Evolutionary conservation across 1,140 invertebrate species (phyloP).

Genomic region (Carcinoscorpius rotundicauda): DNA sequence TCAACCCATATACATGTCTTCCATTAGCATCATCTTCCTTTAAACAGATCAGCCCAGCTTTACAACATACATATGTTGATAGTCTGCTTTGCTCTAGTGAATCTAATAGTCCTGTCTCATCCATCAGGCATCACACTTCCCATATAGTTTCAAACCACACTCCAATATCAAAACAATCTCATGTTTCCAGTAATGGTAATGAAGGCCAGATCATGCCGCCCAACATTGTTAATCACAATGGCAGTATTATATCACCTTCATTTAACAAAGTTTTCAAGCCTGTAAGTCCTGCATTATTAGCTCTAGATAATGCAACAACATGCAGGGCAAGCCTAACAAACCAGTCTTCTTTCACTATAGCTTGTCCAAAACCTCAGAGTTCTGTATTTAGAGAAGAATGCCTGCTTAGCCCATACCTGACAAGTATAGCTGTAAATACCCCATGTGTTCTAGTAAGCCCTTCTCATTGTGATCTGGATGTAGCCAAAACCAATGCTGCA

Average conservation of each 20-base stretch:
- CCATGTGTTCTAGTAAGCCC: background rate
- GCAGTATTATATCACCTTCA: too few relatives aligned
- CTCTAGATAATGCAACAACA: constrained; percentile 1
- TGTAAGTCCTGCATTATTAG: constrained; percentile 16
- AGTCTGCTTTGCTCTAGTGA: constrained; percentile 24
- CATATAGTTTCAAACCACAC: too few relatives aligned
- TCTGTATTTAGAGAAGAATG: background rate
- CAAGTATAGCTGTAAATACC: constrained; percentile 6
- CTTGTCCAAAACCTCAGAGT: constrained; percentile 9
- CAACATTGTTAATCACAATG: too few relatives aligned
- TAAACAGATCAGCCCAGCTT: too few relatives aligned
- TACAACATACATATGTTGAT: background rate
- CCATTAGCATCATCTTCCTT: too few relatives aligned
- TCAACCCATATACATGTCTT: background rate
- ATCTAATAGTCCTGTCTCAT: constrained; percentile 20
- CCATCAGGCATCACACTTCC: constrained; percentile 6
- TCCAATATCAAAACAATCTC: too few relatives aligned
- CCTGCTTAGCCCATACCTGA: background rate
- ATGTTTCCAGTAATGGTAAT: too few relatives aligned
- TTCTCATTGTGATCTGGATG: constrained; percentile 23
- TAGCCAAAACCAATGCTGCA: constrained; percentile 46
- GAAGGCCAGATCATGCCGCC: too few relatives aligned
- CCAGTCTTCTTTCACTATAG: background rate
- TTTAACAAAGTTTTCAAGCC: constrained; percentile 16
- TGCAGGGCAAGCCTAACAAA: constrained; percentile 8